phyloP scores from a whole-genome alignment of 2,113 vertebrate genomes.

The Ascaphus truei region DNA sequence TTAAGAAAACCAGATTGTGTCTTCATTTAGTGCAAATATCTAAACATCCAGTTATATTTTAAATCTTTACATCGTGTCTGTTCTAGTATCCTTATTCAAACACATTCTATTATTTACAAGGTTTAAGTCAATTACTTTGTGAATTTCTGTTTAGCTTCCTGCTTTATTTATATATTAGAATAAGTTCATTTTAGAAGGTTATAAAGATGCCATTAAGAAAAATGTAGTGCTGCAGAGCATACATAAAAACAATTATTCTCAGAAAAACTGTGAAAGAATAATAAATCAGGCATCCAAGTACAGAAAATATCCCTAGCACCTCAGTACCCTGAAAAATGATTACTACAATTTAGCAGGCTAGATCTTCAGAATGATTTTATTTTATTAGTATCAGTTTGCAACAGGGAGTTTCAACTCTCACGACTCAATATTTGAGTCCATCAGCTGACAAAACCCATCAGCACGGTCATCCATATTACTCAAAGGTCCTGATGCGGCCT shows the following conservation, averaged over 20 bases:
- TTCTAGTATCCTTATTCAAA: neutral
- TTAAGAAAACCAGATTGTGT: neutral
- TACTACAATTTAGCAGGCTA: conserved; percentile 45
- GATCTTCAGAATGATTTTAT: conserved; percentile 45
- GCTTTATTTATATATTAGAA: neutral
- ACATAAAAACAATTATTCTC: neutral
- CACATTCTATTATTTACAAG: neutral
- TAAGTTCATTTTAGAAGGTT: neutral
- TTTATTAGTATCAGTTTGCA: conserved; percentile 54
- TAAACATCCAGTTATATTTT: neutral
- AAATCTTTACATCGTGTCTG: neutral
- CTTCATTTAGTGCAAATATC: neutral
- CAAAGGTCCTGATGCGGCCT: conserved; percentile 46
- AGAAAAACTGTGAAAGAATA: neutral
- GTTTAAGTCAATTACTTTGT: neutral
- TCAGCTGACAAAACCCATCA: conserved; percentile 54
- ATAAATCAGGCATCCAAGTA: neutral
- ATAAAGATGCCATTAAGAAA: neutral
- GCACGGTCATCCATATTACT: conserved; percentile 51
- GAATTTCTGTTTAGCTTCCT: neutral
- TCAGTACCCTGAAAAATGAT: conserved; percentile 41
- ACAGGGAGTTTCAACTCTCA: conserved; percentile 45
- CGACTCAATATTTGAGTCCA: conserved; percentile 47
- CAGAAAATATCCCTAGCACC: conserved; percentile 29
- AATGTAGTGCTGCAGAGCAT: neutral